Evolutionary conservation across 2,113 vertebrate species (phyloP), one percentile per base, ranked within the genome.

Genomic region (Eudyptes chrysolophus): DNA sequence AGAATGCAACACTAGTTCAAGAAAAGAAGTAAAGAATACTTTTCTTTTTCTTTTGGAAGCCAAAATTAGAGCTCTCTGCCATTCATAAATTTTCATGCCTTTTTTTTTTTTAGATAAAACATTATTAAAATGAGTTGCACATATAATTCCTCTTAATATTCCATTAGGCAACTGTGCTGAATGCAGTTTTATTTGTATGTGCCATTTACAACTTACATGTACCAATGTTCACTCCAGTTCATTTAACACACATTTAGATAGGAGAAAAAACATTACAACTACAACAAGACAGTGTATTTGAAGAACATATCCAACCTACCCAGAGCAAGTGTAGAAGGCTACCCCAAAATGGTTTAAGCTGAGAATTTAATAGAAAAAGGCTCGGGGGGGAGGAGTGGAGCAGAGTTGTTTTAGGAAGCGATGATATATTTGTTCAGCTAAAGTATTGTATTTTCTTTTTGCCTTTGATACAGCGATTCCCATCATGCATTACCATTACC

Each of bases 91-190:
- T 49, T 62, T 60, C 32, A 44, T 60, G 3, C 3, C 2, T 4
- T 65, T 29, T 74, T 42, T 42, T 11, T 46, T 30, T 38, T 44
- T 11, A 36, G 13, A 70, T 26, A 29, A 88, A 85, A 61, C 11
- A 71, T 71, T 72, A 72, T 55, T 90, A 79, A 69, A 87, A 77
- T 57, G 1, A 93, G 30, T 58, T 86, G n/a, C 25, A 74, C 13
- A 58, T 70, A 38, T 52, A 84, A 93, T 77, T 89, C 19, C 32
- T 77, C 84, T 95, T 86, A 86, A 74, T 94, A 84, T 90, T 90
- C 64, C 55, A 86, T 95, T 84, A 81, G 44, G 62, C 38, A 92
- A 62, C 22, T 74, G 34, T 61, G 66, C 57, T 79, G 46, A 93
- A 85, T 42, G 20, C 20, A 87, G 55, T 78, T 97, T 94, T 84